Conservation (phyloP, 2,888 invertebrate species). For the Stenchaetothrips biformis region DNA sequence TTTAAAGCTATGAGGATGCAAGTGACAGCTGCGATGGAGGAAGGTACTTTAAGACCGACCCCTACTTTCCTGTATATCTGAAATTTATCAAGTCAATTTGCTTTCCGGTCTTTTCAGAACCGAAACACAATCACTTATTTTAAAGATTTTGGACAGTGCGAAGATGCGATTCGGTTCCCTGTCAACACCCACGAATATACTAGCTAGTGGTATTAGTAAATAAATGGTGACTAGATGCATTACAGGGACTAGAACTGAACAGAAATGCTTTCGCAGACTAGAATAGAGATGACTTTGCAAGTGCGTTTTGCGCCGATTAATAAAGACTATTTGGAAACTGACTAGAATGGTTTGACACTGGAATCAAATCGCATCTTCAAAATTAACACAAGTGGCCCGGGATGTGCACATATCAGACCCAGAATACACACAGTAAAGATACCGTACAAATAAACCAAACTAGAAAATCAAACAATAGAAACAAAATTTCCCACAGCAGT, state of each 20-base stretch:
- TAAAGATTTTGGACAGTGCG: background rate
- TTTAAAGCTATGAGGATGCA: constrained; percentile 16
- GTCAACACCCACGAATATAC: background rate
- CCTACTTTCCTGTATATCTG: background rate
- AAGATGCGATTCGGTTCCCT: background rate
- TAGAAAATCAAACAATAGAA: too few species aligned
- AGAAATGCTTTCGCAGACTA: background rate
- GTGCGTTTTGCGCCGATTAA: background rate
- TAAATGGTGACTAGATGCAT: constrained; percentile 2
- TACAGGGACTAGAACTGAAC: background rate
- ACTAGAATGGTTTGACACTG: background rate
- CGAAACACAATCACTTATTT: background rate
- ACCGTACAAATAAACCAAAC: too few species aligned
- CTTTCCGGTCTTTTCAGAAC: background rate
- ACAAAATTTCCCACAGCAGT: too few species aligned
- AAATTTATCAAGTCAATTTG: background rate
- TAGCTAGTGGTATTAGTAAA: background rate
- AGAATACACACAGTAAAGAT: too few species aligned
- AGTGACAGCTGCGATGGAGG: background rate
- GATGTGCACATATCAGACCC: background rate
- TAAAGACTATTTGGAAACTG: background rate
- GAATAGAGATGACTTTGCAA: background rate
- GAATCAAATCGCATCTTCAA: constrained; percentile 14
- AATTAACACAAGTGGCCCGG: constrained; percentile 12
- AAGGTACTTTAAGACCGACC: background rate